Evolutionary conservation across 2,113 vertebrate species (phyloP), one percentile per base, ranked within the genome.

Genomic region (Petaurus breviceps): DNA sequence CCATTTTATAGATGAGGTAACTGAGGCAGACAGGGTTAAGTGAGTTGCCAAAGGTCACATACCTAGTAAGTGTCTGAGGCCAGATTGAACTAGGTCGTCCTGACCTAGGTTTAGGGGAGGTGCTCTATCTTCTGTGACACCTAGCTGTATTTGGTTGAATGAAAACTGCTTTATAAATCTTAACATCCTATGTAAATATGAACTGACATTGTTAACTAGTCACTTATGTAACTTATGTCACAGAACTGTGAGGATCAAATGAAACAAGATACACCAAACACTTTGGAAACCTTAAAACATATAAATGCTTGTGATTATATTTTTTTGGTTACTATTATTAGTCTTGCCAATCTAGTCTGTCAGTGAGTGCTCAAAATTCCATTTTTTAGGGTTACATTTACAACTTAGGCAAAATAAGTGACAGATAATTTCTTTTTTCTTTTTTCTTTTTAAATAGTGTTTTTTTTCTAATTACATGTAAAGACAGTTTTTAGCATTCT

Each of bases 351-450:
- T 37, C 61, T 68, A n/a, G 61, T n/a, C 37, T 24, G 12, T 6
- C 68, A 77, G n/a, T 77, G 5, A 16, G 68, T 16, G 19, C 16
- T 77, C 68, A 77, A n/a, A 77, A 77, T 77, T n/a, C 37, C 37
- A 8, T 77, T 61, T 51, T 77, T 77, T 77, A 77, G 37, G 68
- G 37, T n/a, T n/a, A 22, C 16, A 77, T 19, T 77, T 77, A n/a
- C 16, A 9, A n/a, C 37, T 77, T n/a, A 19, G 16, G 68, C 5
- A 77, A 77, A n/a, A 77, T 77, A 77, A 77, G 16, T n/a, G 37
- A 77, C 28, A 77, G 16, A 37, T n/a, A 16, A 93, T 89, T 96
- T 97, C 57, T 68, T 57, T 9, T 57, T n/a, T n/a, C n/a, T n/a
- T n/a, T n/a, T 26, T 57, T 25, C 55, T 57, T 57, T 57, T 61